Percentiles rank a stretch among this genome's conserved stretches.
Conservation (phyloP, 2,797 vertebrate species). For the Trachops cirrhosus region DNA sequence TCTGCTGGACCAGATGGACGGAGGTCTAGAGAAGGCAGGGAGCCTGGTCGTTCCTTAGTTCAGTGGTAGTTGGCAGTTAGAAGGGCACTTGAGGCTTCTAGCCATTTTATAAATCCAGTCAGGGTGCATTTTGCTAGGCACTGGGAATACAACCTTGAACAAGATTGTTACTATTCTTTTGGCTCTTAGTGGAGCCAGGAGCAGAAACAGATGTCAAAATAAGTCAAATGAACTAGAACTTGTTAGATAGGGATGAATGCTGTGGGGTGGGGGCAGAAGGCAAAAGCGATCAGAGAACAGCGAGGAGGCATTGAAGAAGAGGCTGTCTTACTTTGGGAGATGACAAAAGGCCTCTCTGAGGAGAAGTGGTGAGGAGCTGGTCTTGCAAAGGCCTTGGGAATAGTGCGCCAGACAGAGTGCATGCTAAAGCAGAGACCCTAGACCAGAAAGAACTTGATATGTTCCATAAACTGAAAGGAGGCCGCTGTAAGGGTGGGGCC, state of each 20-base stretch:
- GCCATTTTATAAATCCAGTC: not conserved
- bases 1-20: not conserved
- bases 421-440: not conserved
- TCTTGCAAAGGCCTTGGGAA: not conserved
- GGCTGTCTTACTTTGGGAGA: not conserved
- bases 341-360: not conserved
- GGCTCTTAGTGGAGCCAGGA: not conserved
- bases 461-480: not conserved
- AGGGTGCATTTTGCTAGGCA: not conserved
- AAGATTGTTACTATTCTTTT: not conserved
- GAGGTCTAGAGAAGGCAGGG: not conserved
- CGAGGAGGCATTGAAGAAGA: not conserved
- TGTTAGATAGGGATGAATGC: not conserved
- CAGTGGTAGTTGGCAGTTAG: not conserved
- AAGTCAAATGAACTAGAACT: not conserved
- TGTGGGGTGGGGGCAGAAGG: not conserved
- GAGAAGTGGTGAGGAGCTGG: not conserved
- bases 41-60: not conserved
- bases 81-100: not conserved
- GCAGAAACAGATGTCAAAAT: conserved; percentile 19
- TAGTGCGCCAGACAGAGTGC: not conserved
- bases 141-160: not conserved
- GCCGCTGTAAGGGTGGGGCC: not conserved
- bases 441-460: not conserved
- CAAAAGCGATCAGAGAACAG: not conserved